Conservation (phyloP, 2,888 invertebrate genomes). For the Strigamia crassipes region DNA sequence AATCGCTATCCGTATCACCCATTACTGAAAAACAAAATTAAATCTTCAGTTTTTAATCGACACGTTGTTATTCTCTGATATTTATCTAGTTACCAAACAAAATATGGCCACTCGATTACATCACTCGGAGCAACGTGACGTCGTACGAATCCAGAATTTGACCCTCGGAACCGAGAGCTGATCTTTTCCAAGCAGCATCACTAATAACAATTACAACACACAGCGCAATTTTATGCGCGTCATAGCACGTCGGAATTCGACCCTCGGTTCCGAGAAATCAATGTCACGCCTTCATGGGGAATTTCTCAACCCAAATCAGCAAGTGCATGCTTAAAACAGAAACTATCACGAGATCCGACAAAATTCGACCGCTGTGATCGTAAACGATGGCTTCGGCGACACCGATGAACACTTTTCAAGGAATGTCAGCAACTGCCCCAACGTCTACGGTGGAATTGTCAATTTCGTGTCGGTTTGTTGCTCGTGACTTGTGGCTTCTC, state of each 20-base stretch:
- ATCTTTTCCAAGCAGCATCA: too few species aligned
- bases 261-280: too few species aligned
- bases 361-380: neutral
- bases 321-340: too few species aligned
- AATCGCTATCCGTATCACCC: slow-evolving; percentile 49
- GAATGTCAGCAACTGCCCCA: slow-evolving; percentile 20
- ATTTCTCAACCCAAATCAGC: too few species aligned
- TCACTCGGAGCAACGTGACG: too few species aligned
- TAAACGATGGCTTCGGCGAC: neutral
- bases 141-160: too few species aligned
- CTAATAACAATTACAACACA: too few species aligned
- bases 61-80: neutral
- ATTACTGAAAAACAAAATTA: slow-evolving; percentile 15
- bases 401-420: neutral
- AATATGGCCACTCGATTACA: neutral
- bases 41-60: neutral
- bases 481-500: neutral
- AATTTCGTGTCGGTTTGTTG: slow-evolving; percentile 47
- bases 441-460: slow-evolving; percentile 47
- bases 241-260: too few species aligned
- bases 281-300: too few species aligned
- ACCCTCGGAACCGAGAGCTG: too few species aligned
- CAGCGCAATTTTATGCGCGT: too few species aligned
- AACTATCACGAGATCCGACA: too few species aligned
- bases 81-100: neutral